Percentiles rank a stretch among this genome's conserved stretches.
Conservation (phyloP, 2,113 vertebrate species). For the Thymallus thymallus region DNA sequence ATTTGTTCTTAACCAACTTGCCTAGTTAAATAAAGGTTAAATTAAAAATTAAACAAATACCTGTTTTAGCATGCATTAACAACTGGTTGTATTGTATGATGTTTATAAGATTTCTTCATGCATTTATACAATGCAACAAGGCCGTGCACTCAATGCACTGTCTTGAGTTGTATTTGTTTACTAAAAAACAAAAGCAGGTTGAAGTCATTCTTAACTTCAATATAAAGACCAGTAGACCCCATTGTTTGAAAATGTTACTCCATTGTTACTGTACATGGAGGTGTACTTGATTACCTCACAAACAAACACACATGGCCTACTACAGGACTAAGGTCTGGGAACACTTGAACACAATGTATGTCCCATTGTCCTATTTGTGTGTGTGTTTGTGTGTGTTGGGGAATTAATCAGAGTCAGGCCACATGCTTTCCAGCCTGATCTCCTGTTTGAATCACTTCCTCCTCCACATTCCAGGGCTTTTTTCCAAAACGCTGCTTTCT, state of each 20-base stretch:
- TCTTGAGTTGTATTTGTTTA: neutral
- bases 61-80: too few relatives aligned
- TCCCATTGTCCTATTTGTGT: neutral
- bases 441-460: conserved; percentile 35
- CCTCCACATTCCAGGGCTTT: conserved; percentile 15
- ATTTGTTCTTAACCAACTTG: too few relatives aligned
- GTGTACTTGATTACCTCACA: neutral
- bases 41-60: too few relatives aligned
- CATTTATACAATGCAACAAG: conserved; percentile 8
- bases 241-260: neutral
- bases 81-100: too few relatives aligned
- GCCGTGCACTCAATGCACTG: neutral
- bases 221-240: neutral
- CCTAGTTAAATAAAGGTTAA: too few relatives aligned
- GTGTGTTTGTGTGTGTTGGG: conserved; percentile 15
- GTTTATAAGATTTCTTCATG: neutral
- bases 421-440: neutral
- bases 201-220: too few relatives aligned
- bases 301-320: neutral
- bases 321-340: neutral
- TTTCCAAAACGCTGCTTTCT: neutral
- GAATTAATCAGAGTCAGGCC: neutral
- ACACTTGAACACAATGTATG: conserved; percentile 3
- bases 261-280: neutral
- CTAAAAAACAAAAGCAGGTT: too few relatives aligned